phyloP scores from a whole-genome alignment of 2,888 invertebrate genomes.

The Lasioglossum zephyrum region DNA sequence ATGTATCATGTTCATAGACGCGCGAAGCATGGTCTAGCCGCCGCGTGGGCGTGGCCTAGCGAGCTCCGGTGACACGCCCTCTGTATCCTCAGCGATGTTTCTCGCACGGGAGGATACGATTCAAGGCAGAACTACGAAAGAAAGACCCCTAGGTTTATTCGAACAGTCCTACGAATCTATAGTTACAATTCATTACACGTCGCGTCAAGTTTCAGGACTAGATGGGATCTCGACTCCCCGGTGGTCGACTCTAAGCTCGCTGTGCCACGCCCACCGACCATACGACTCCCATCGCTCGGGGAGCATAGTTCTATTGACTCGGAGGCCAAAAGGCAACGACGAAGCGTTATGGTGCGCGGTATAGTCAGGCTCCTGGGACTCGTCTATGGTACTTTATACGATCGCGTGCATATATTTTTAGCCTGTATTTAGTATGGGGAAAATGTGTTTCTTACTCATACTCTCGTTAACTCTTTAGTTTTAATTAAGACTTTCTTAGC shows the following conservation, averaged over 20 bases:
- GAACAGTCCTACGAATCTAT: not conserved
- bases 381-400: conserved; percentile 43
- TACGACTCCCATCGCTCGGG: not conserved
- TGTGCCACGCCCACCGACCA: not conserved
- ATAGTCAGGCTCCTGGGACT: conserved; percentile 12
- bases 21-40: not conserved
- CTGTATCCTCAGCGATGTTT: not conserved
- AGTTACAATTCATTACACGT: not conserved
- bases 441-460: conserved; percentile 50
- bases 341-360: conserved; percentile 6
- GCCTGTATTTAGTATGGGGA: conserved; percentile 42
- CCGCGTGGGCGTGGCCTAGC: not conserved
- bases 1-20: conserved; percentile 7
- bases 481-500: conserved; percentile 34
- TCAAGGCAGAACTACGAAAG: not conserved
- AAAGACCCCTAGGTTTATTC: not conserved
- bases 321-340: not conserved
- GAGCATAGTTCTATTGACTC: not conserved
- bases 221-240: not conserved
- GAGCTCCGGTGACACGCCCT: not conserved
- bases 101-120: not conserved
- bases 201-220: not conserved
- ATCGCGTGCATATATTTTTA: conserved; percentile 50
- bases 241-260: not conserved
- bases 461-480: conserved; percentile 47